A percentile compares a stretch with the other conserved stretches of the same genome.
Evolutionary conservation across 23 tunicate species (phyloP).

Genomic region (Corella eumyota): DNA sequence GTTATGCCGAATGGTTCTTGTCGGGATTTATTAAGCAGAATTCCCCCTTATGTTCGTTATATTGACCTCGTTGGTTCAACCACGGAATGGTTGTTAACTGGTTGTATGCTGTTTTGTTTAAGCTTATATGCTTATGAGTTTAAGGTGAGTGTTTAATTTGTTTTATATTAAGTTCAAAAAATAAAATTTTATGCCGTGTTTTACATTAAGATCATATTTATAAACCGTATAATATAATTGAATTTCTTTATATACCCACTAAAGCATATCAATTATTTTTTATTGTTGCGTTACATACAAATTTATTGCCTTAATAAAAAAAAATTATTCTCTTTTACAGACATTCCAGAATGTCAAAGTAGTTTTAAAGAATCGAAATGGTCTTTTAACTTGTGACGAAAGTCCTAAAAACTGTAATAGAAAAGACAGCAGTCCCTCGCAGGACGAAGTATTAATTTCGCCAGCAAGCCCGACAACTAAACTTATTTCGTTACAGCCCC

Average conservation of each 20-base stretch:
- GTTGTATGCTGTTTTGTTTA: conserved; percentile 50
- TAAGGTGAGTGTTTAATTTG: conserved; percentile 9
- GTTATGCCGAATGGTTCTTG: conserved; percentile 51
- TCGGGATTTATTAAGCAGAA: conserved; percentile 21
- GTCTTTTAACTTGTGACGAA: conserved; percentile 10
- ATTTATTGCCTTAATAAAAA: not conserved
- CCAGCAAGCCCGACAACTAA: too few relatives aligned
- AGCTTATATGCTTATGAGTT: conserved; percentile 73
- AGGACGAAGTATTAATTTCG: too few relatives aligned
- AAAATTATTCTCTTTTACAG: conserved; percentile 7
- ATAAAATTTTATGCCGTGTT: not conserved
- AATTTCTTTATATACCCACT: too few relatives aligned
- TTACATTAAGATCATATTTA: not conserved
- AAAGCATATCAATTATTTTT: too few relatives aligned
- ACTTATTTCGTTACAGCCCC: too few relatives aligned
- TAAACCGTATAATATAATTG: not conserved
- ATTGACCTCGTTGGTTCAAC: conserved; percentile 43
- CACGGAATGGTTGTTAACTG: conserved; percentile 69
- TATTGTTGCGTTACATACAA: too few relatives aligned
- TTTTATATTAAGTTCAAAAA: not conserved
- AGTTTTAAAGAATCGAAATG: conserved; percentile 5
- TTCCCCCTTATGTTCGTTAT: conserved; percentile 31
- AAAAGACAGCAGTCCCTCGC: too few relatives aligned
- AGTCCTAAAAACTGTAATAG: too few relatives aligned
- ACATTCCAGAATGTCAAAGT: conserved; percentile 42